These are phyloP conservation scores for Actias luna DNA, from an alignment of 2,888 invertebrate genomes.

Conservation along the genomic window DNA sequence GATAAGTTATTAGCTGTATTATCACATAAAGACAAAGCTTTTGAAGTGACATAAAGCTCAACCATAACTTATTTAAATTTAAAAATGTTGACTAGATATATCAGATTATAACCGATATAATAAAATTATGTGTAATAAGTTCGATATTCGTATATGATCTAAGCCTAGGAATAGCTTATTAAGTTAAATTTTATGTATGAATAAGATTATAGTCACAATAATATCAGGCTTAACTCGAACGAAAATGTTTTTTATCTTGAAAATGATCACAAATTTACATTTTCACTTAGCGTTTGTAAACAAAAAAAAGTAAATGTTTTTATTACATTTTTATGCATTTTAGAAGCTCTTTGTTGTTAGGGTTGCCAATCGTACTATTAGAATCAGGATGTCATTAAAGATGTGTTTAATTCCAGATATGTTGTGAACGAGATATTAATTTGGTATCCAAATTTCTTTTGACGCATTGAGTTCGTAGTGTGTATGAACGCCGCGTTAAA, in stretches of 20 bases:
- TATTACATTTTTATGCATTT: conserved; percentile 2
- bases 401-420: no score
- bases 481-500: no score
- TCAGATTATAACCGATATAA: no score
- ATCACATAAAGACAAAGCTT: no score
- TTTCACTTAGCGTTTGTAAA: conserved; percentile 29
- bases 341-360: not conserved
- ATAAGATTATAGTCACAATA: not conserved
- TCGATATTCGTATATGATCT: not conserved
- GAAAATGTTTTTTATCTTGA: conserved; percentile 19
- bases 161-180: not conserved
- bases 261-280: conserved; percentile 31
- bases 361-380: not conserved
- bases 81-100: no score
- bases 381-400: no score
- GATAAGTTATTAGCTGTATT: no score
- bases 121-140: not conserved
- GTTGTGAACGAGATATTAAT: no score
- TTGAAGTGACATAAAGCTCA: no score
- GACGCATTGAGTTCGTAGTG: no score
- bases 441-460: no score
- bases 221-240: conserved; percentile 15
- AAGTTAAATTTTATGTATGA: conserved; percentile 5
- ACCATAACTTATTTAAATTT: no score
- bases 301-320: conserved; percentile 10